Base-by-base conservation (phyloP, 2,797 vertebrate species). In the Serranus cabrilla region DNA sequence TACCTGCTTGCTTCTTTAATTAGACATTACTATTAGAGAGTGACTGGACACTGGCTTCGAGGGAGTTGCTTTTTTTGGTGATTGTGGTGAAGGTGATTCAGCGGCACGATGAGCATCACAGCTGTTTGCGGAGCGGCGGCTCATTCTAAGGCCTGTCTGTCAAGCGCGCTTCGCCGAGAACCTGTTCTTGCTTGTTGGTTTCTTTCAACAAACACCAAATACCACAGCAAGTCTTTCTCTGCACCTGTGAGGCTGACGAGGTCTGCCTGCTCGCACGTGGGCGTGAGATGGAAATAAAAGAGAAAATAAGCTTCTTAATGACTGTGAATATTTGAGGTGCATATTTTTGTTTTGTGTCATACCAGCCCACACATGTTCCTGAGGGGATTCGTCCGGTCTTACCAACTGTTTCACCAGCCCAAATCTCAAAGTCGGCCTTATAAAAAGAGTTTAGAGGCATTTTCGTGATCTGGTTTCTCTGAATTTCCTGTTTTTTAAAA, bases 131-230 rank as follows among this genome's bases (percentile, higher is more conserved):
- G 76, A 85, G 82, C 72, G 74, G 81, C 23, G 47, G 52, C 71
- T 81, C 65, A 68, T 80, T 87, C 82, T 58, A 49, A 10, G 54
- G 71, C 59, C 52, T 55, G 76, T 84, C 86, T 80, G 70, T 89
- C 83, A 82, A 43, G 62, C 20, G 25, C 4, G 50, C 69, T 31
- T 52, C 4, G 7, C 50, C 1, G 11, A 52, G 74, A 87, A 76
- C 91, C 61, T 93, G 92, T 91, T 71, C 76, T 62, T 83, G 78
- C 93, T 86, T 91, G 92, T 86, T 78, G 71, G 79, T 84, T 56
- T 82, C 83, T 83, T 83, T 89, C 85, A 90, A 78, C 82, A 88
- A 86, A 83, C 76, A 74, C 25, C 55, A 76, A 91, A 91, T 85
- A 81, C 84, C 89, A 50, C 12, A 74, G 71, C 31, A 21, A 83